Evolutionary conservation across 2,797 vertebrate genomes (phyloP), one percentile per base, ranked within the genome.

Genomic region (Halcyon smyrnensis): DNA sequence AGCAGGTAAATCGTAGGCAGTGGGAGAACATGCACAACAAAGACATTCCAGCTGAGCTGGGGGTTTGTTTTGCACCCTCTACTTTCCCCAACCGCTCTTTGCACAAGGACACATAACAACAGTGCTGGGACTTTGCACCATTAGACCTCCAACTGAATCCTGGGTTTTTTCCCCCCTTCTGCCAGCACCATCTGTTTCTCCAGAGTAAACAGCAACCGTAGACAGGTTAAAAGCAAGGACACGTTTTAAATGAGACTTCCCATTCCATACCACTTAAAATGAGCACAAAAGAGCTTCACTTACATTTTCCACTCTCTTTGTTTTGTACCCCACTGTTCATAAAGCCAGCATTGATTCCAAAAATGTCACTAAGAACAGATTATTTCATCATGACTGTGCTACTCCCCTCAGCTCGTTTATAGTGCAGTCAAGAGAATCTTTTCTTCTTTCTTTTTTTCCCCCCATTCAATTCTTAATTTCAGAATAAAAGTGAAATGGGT

Each of bases 151-250:
- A 63, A 30, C 4, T 63, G 71, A 70, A 93, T 53, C 37, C 59
- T 11, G 8, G 36, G 76, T 60, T 46, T 43, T 84, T 70, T 46
- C 34, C 12, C 64, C 87, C 88, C 75, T 92, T 95, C 94, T 95
- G 96, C 81, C 86, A 92, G 84, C 86, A 93, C 90, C 93, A 94
- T 90, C 89, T 89, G 87, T 45, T 95, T 95, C 87, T 37, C 37
- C 68, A 70, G 54, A 12, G 0, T 27, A 78, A 94, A 93, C 85
- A 78, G 83, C 2, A 6, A 73, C 24, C 12, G 69, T 4, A 50
- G 84, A 81, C 86, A 97, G 90, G 90, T 95, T 88, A 90, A 83
- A 90, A 2, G 27, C 73, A 84, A 95, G 71, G 75, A 80, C 64
- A 19, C 0, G 0, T 80, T 94, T 83, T 30, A 79, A 87, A 71